Base-by-base conservation (phyloP, 2,797 vertebrate species). In the Typhlichthys subterraneus region DNA sequence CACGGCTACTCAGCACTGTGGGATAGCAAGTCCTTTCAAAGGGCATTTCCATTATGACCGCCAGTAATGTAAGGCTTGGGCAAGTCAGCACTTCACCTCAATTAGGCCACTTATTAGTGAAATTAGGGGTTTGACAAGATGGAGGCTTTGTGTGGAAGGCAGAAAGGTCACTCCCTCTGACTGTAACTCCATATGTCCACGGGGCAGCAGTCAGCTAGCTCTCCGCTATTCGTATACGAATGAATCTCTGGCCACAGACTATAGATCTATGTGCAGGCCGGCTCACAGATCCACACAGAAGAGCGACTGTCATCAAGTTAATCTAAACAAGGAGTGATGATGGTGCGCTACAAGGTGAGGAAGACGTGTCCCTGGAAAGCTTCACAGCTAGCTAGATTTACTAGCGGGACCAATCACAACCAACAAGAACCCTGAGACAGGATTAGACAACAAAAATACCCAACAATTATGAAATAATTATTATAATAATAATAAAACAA, bases 91-190 rank as follows among this genome's bases (percentile, higher is more conserved):
- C 72, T 82, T 76, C 76, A 72, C 72, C 84, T 77, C 63, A 79
- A 82, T 87, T 78, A 83, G 67, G 78, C 67, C 53, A 63, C 72
- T 70, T 81, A 75, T 77, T 83, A 70, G 75, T 74, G 49, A 85
- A 87, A 91, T 88, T 79, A 76, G 45, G 3, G 80, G 73, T 80
- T 83, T 76, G 67, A 80, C 78, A 75, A 29, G 80, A 74, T 45
- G 62, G 15, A 42, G 23, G 46, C 49, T 63, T 68, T 69, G 55
- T 53, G 45, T 17, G 10, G 8, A 42, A 38, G 47, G 49, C 42
- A 51, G 46, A 59, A 58, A 12, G 38, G 52, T 55, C 47, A 17
- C 55, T 72, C 58, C 61, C 19, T 45, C 57, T 56, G 59, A 13
- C 45, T 11, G n/a, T 50, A 53, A 73, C 51, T 15, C 46, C 31